These are phyloP conservation scores for Triops cancriformis DNA, from an alignment of 1,140 invertebrate genomes.

Conservation along the genomic window DNA sequence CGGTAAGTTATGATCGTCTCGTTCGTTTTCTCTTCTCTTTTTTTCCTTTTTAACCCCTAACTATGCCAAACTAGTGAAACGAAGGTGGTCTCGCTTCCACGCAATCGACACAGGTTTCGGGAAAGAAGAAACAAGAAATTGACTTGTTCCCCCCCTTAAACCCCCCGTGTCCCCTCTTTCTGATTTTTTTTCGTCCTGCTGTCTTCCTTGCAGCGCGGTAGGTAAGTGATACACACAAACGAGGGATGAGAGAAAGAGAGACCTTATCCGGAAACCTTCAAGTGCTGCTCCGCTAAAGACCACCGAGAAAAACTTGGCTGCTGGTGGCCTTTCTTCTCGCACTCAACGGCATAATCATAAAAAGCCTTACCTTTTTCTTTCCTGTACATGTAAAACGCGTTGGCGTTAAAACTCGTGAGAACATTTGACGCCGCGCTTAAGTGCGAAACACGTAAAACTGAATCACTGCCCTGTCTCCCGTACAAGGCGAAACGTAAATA, in stretches of 20 bases:
- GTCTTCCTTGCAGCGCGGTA: background rate
- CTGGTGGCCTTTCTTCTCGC: constrained; percentile 8
- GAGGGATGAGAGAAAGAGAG: background rate
- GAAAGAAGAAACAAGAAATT: constrained; percentile 5
- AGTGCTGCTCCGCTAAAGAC: constrained; percentile 8
- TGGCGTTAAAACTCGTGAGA: background rate
- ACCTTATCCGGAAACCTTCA: background rate
- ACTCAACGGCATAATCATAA: constrained; percentile 11
- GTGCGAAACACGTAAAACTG: constrained; percentile 5
- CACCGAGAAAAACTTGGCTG: constrained; percentile 11
- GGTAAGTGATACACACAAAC: constrained; percentile 2
- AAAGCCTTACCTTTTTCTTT: background rate
- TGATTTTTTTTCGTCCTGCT: background rate
- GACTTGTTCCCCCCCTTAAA: background rate
- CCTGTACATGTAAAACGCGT: background rate
- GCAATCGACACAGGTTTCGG: constrained; percentile 3
- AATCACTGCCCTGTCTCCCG: background rate
- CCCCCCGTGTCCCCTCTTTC: background rate
- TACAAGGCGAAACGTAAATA: background rate
- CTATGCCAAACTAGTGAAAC: background rate
- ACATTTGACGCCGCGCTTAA: background rate
- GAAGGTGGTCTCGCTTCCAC: background rate
- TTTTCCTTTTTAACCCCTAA: background rate
- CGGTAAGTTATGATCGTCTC: constrained; percentile 1
- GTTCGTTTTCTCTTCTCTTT: background rate